Conservation (phyloP, 2,888 invertebrate genomes). For the Pelosia muscerda region DNA sequence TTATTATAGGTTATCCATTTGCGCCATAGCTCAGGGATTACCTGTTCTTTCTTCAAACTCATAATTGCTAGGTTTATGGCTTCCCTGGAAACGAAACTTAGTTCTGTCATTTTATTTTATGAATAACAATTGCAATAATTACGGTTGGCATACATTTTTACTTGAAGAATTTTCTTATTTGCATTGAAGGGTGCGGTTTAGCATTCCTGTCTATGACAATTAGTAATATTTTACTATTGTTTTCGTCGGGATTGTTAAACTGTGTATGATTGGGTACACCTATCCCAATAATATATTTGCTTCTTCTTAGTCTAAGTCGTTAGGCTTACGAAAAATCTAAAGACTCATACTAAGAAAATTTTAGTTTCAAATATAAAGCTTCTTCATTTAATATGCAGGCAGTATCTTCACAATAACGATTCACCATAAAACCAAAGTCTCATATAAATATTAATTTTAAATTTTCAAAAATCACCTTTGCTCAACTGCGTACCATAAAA, state of each 20-base stretch:
- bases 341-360: too few relatives aligned
- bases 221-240: too few relatives aligned
- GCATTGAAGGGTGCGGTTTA: too few relatives aligned
- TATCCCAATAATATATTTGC: too few relatives aligned
- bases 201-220: too few relatives aligned
- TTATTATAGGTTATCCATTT: slow-evolving; percentile 91
- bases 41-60: slow-evolving; percentile 96
- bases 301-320: too few relatives aligned
- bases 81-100: slow-evolving; percentile 89
- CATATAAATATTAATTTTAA: slow-evolving; percentile 77
- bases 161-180: too few relatives aligned
- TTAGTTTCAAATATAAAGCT: slow-evolving; percentile 22
- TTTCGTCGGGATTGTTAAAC: too few relatives aligned
- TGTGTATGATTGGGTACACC: too few relatives aligned
- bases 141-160: slow-evolving; percentile 5
- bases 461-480: slow-evolving; percentile 80
- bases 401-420: slow-evolving; percentile 45
- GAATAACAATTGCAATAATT: too few relatives aligned
- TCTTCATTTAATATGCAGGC: slow-evolving; percentile 42
- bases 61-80: slow-evolving; percentile 97
- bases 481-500: slow-evolving; percentile 75
- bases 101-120: slow-evolving; percentile 3
- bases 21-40: slow-evolving; percentile 95
- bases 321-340: too few relatives aligned
- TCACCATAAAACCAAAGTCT: slow-evolving; percentile 64